Base-by-base conservation (phyloP, 2,888 invertebrate species). In the Nephrocerus scutellatus region DNA sequence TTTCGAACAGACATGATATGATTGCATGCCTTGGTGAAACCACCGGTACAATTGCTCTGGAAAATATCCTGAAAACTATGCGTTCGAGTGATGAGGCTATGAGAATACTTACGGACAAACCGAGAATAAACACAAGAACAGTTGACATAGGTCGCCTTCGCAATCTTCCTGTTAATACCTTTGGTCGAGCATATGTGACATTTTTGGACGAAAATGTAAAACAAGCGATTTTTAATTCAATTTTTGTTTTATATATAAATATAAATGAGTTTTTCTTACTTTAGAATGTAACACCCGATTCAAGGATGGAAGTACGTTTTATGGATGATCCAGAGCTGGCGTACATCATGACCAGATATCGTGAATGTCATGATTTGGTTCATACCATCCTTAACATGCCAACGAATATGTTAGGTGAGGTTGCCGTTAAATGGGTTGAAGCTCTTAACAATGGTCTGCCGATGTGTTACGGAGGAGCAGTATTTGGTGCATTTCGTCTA, bases 381-480 rank as follows among this genome's bases (percentile, higher is more conserved):
- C 98, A 98, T 70, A 83, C 93, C 0, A 73, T 86, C 13, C 74
- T 97, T 25, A 81, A 82, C 50, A 95, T 96, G 91, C 92, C 88
- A 23, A 95, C 92, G 9, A 87, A 87, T 55, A 90, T 93, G 89
- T 71, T 93, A 22, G 82, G 82, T 42, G 79, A 96, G 77, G 92
- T 96, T 6, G 80, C 89, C 9, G 87, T 98, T 5, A 98, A 98
- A 72, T 96, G 96, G 92, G 79, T 98, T 32, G 98, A 98, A 75
- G 97, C 86, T 1, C 77, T 97, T 40, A 98, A 99, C 70, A 88
- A 86, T 9, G 83, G 80, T 34, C 71, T 99, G 18, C 98, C 98
- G 0, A 96, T 99, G 96, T 96, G 96, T 60, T 74, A 90, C 44
- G 79, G 83, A 35, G 98, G 89, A 14, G 96, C 89, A 1, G 74